These are phyloP conservation scores for Lasioglossum figueresi DNA, from an alignment of 2,888 invertebrate genomes.

Conservation along the genomic window DNA sequence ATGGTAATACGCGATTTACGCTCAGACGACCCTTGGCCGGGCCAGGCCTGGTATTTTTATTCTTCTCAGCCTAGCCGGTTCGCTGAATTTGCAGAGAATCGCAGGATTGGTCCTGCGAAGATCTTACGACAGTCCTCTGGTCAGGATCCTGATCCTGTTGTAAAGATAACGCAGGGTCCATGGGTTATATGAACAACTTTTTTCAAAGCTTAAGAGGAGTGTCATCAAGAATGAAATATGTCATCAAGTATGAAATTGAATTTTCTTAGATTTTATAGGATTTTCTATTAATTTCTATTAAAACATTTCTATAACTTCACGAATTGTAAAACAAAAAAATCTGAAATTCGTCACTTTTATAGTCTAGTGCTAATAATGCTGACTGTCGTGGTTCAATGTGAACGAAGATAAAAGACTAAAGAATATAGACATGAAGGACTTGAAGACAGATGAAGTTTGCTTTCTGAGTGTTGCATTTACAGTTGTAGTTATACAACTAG, in stretches of 20 bases:
- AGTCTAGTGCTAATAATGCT: background rate
- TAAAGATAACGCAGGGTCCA: background rate
- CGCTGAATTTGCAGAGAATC: slow-evolving; percentile 42
- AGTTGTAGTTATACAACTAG: background rate
- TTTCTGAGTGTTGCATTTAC: background rate
- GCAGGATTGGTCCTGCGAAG: background rate
- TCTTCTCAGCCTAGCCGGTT: slow-evolving; percentile 39
- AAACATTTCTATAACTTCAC: background rate
- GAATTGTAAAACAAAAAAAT: background rate
- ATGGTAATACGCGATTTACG: slow-evolving; percentile 77
- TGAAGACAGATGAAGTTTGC: background rate
- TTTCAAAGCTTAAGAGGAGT: too few species aligned
- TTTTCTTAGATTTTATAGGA: background rate
- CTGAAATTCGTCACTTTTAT: background rate
- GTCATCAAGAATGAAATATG: too few species aligned
- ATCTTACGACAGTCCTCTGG: background rate
- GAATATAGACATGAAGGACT: too few species aligned
- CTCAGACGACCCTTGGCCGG: slow-evolving; percentile 68
- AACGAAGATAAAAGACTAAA: background rate
- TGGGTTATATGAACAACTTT: background rate
- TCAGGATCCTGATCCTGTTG: background rate
- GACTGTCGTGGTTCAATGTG: background rate
- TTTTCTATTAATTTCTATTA: too few species aligned
- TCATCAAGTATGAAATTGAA: too few species aligned
- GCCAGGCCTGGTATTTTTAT: slow-evolving; percentile 67